These are phyloP conservation scores for Lepidonotus clava DNA, from an alignment of 2,888 invertebrate species.

Conservation along the genomic window DNA sequence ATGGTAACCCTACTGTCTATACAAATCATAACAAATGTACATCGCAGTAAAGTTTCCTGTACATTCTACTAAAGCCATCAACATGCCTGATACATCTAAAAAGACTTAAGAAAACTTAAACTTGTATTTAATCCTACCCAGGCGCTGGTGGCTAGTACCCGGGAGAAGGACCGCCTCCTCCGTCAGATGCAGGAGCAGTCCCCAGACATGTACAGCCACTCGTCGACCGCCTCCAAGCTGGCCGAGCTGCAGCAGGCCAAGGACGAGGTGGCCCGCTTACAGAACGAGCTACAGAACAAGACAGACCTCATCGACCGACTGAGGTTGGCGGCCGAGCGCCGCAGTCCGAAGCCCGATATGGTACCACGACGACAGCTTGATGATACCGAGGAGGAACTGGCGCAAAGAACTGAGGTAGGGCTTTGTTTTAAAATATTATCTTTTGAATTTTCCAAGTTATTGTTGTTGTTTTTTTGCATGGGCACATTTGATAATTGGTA, in stretches of 20 bases:
- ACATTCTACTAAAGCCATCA: no score
- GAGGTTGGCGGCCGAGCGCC: slow-evolving; percentile 32
- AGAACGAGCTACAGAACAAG: slow-evolving; percentile 64
- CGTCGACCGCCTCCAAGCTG: slow-evolving; percentile 54
- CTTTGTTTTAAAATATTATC: no score
- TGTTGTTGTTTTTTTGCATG: no score
- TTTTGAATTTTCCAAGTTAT: no score
- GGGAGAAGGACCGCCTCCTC: slow-evolving; percentile 69
- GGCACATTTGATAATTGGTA: no score
- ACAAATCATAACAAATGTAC: no score
- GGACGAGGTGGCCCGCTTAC: slow-evolving; percentile 63
- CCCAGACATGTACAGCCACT: background rate
- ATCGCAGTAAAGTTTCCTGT: no score
- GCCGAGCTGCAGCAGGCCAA: slow-evolving; percentile 62
- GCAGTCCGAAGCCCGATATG: slow-evolving; percentile 45
- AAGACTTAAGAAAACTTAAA: no score
- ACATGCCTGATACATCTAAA: no score
- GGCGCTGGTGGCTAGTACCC: slow-evolving; percentile 69
- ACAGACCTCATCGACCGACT: slow-evolving; percentile 60
- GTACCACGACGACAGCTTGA: slow-evolving; percentile 64
- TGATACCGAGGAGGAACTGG: slow-evolving; percentile 71
- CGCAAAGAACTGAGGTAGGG: slow-evolving; percentile 64
- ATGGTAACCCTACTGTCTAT: no score
- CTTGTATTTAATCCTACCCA: no score
- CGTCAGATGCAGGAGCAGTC: slow-evolving; percentile 62